phyloP scores from a whole-genome alignment of 2,113 vertebrate species.

The Chrysemys picta region DNA sequence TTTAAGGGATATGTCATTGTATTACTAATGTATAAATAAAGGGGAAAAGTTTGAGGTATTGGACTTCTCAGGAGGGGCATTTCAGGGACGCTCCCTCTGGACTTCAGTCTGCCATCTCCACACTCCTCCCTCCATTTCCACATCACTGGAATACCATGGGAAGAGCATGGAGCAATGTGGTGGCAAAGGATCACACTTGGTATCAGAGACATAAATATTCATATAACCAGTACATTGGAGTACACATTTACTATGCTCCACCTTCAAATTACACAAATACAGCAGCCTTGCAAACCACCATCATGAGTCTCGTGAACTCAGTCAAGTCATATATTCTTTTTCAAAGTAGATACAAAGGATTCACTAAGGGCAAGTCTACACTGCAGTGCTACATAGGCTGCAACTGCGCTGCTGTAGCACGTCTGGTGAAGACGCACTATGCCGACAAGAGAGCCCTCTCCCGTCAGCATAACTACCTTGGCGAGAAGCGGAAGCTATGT shows the following conservation, averaged over 20 bases:
- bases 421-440: too few species aligned
- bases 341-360: not conserved
- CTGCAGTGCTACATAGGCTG: too few species aligned
- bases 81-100: too few species aligned
- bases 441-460: too few species aligned
- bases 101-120: not conserved
- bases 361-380: too few species aligned
- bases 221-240: not conserved
- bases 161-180: not conserved
- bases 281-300: not conserved
- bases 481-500: too few species aligned
- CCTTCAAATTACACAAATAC: not conserved
- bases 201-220: not conserved
- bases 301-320: not conserved
- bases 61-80: too few species aligned
- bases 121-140: conserved; percentile 4
- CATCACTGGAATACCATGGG: not conserved
- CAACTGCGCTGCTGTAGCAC: too few species aligned
- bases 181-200: not conserved
- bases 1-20: too few species aligned
- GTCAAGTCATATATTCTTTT: not conserved
- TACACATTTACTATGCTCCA: not conserved
- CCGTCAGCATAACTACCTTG: too few species aligned
- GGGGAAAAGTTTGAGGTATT: too few species aligned
- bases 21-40: too few species aligned